Conservation (phyloP, 2,113 vertebrate genomes). For the Notiomystis cincta region DNA sequence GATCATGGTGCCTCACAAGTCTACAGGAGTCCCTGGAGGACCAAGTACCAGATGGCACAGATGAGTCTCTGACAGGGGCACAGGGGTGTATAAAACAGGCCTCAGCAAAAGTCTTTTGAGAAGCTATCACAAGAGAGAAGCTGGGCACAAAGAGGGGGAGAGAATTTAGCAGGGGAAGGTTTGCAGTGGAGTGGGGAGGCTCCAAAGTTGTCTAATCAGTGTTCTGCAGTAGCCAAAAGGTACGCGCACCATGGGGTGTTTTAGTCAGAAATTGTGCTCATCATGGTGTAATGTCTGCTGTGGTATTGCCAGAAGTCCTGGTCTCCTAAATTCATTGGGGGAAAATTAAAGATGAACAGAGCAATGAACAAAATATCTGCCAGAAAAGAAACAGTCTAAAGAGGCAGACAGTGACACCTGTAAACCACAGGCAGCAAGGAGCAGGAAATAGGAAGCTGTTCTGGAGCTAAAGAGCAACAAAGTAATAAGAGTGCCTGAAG, state of each 20-base stretch:
- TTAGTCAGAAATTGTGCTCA: neutral
- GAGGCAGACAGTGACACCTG: neutral
- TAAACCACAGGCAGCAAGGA: neutral
- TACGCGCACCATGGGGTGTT: accelerated
- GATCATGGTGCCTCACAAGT: neutral
- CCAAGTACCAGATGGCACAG: neutral
- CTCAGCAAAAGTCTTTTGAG: neutral
- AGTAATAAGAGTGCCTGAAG: neutral
- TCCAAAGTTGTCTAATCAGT: neutral
- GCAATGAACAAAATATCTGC: accelerated
- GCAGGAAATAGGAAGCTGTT: accelerated
- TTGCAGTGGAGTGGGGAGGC: neutral
- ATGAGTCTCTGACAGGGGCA: neutral
- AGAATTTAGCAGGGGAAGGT: neutral
- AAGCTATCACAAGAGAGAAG: neutral
- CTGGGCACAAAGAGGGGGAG: neutral
- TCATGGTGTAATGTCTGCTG: accelerated
- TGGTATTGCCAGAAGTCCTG: neutral
- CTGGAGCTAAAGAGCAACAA: neutral
- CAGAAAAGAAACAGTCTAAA: neutral
- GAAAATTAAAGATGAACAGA: neutral
- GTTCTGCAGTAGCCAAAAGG: neutral
- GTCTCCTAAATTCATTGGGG: neutral
- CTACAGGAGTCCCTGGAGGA: neutral
- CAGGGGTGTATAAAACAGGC: neutral